Conservation (phyloP, 2,797 vertebrate species). For the Nyctalus aviator region DNA sequence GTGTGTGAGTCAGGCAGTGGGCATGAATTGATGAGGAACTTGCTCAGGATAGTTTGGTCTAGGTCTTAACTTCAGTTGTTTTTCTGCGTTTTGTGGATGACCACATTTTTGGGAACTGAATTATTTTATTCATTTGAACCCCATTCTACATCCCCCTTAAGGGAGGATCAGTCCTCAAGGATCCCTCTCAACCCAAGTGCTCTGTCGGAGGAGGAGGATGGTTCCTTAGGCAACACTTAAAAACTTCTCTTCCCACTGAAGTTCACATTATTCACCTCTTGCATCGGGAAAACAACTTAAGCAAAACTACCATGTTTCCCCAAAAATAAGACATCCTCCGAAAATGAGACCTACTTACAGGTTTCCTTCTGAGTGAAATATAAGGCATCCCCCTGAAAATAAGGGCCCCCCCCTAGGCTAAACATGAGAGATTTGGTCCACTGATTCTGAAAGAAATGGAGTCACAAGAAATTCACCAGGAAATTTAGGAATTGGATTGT, state of each 20-base stretch:
- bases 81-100: constrained; percentile 25
- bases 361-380: no score
- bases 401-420: no score
- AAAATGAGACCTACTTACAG: no score
- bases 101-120: background rate
- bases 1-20: background rate
- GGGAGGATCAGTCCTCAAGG: background rate
- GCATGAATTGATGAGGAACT: background rate
- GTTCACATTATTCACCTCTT: background rate
- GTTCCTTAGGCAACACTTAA: background rate
- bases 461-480: no score
- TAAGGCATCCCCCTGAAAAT: no score
- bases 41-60: background rate
- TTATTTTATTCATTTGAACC: background rate
- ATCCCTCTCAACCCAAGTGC: no score
- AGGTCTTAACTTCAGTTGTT: background rate
- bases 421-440: no score
- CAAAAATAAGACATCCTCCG: no score
- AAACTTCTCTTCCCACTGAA: background rate
- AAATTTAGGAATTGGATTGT: no score
- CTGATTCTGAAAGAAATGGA: no score
- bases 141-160: background rate
- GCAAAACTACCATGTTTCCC: background rate
- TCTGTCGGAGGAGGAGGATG: background rate
- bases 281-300: background rate